Evolutionary conservation across 2,113 vertebrate species (phyloP).

Genomic region (Onychostruthus taczanowskii): DNA sequence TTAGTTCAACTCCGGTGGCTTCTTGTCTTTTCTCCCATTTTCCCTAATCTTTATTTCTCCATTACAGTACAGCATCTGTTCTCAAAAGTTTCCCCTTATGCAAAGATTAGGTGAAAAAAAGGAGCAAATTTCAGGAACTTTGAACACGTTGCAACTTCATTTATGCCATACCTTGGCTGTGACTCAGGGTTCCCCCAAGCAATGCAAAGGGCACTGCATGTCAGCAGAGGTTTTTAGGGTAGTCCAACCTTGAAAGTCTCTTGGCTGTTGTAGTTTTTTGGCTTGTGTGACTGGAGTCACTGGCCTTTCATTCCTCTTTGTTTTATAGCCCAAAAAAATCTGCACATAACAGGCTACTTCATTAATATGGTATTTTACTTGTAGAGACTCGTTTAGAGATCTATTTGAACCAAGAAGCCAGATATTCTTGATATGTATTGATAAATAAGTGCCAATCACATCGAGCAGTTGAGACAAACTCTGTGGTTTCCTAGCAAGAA

Average conservation of each 20-base stretch:
- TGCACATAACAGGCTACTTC: not conserved
- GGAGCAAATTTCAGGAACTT: not conserved
- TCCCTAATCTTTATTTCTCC: conserved; percentile 8
- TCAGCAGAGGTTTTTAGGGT: not conserved
- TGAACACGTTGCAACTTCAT: not conserved
- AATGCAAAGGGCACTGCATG: not conserved
- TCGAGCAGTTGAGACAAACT: not conserved
- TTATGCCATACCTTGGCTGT: not conserved
- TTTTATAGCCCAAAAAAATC: not conserved
- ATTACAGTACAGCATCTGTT: not conserved
- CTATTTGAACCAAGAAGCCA: not conserved
- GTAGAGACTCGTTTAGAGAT: not conserved
- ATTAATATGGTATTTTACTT: not conserved
- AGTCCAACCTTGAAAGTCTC: not conserved
- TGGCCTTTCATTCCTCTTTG: not conserved
- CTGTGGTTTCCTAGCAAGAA: not conserved
- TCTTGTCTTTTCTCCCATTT: not conserved
- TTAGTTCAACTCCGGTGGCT: not conserved
- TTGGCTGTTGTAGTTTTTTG: not conserved
- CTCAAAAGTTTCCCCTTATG: not conserved
- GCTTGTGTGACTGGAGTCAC: not conserved
- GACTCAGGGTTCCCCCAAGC: not conserved
- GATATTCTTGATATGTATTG: not conserved
- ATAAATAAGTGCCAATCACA: not conserved
- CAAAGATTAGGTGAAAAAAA: not conserved